Evolutionary conservation across 2,797 vertebrate species (phyloP).

Genomic region (Melanogrammus aeglefinus): DNA sequence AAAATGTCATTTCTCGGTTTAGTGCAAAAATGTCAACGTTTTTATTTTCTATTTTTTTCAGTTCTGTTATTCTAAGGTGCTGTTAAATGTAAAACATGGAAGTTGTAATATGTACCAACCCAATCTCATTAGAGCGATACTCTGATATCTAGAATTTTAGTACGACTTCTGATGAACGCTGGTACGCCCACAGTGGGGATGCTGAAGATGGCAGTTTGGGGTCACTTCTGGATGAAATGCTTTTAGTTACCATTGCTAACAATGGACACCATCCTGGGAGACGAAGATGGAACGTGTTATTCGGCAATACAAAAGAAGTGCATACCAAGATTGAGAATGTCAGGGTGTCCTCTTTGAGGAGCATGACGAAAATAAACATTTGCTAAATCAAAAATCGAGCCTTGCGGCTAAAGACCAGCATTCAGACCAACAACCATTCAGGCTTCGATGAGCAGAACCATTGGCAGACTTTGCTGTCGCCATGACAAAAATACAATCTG

Average conservation of each 20-base stretch:
- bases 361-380: conserved; percentile 18
- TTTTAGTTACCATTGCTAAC: background rate
- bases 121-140: conserved; percentile 22
- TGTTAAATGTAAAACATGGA: conserved; percentile 58
- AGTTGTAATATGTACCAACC: conserved; percentile 47
- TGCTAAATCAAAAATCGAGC: background rate
- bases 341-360: background rate
- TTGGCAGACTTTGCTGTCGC: background rate
- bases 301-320: conserved; percentile 4
- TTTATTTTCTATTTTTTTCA: conserved; percentile 54
- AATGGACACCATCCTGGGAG: background rate
- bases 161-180: background rate
- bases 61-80: conserved; percentile 76
- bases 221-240: background rate
- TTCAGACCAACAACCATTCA: conserved; percentile 26
- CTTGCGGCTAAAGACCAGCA: conserved; percentile 17
- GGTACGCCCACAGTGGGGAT: conserved; percentile 1
- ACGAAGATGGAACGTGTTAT: background rate
- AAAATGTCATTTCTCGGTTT: conserved; percentile 63
- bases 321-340: conserved; percentile 4
- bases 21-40: conserved; percentile 75
- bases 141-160: conserved; percentile 21
- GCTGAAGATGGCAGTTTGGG: background rate
- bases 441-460: conserved; percentile 30
- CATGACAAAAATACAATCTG: background rate